Conservation (phyloP, 2,797 vertebrate genomes). For the Mormyrops attenuatus region DNA sequence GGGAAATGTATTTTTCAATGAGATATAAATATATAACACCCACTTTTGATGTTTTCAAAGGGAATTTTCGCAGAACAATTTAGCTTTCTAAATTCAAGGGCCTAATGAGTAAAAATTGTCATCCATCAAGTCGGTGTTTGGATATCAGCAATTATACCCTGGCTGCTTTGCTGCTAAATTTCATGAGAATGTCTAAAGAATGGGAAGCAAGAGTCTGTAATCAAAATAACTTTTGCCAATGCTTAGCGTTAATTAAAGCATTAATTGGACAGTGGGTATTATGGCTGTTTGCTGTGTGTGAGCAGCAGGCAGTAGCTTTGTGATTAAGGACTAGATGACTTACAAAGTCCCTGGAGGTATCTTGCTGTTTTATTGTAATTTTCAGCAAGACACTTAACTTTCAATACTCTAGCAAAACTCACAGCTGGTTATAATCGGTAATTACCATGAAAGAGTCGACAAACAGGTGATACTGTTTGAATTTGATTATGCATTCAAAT, state of each 20-base stretch:
- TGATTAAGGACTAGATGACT: neutral
- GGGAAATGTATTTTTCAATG: conserved; percentile 27
- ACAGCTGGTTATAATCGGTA: neutral
- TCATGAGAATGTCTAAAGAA: neutral
- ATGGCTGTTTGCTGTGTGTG: neutral
- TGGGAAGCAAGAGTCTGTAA: neutral
- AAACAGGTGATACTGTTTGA: neutral
- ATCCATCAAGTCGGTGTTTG: neutral
- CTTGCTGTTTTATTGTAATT: neutral
- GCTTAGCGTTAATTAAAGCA: neutral
- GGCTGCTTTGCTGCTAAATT: neutral
- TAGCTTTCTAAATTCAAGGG: conserved; percentile 11
- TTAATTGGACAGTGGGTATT: neutral
- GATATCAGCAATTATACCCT: neutral
- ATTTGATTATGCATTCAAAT: neutral
- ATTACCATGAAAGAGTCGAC: neutral
- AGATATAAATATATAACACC: neutral
- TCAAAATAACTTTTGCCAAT: neutral
- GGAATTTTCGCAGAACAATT: conserved; percentile 30
- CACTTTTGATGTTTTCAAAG: conserved; percentile 7
- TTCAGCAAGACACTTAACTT: neutral
- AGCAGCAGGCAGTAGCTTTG: neutral
- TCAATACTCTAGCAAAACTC: neutral
- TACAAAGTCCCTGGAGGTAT: neutral
- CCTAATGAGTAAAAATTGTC: neutral